These are phyloP conservation scores for Gastrophryne carolinensis DNA, from an alignment of 2,797 vertebrate species.

Conservation along the genomic window DNA sequence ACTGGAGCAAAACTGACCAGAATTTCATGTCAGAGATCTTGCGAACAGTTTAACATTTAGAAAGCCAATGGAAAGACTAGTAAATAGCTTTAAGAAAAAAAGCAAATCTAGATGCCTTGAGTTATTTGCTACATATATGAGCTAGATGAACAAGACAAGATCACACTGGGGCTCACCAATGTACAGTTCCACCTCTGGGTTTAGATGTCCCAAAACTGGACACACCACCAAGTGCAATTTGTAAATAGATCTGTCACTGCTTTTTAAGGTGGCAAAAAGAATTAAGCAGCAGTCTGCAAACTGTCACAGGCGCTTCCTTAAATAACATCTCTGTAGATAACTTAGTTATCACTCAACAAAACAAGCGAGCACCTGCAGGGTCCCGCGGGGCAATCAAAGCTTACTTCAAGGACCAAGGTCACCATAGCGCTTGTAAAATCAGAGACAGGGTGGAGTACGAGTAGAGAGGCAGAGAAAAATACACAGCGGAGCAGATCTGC, in stretches of 20 bases:
- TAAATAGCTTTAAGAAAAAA: too few species aligned
- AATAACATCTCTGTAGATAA: conserved; percentile 43
- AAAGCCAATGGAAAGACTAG: too few species aligned
- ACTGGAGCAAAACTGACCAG: too few species aligned
- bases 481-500: conserved; percentile 33
- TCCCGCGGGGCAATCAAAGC: conserved; percentile 45
- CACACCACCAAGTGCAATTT: background rate
- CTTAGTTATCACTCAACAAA: conserved; percentile 46
- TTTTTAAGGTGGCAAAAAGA: conserved; percentile 18
- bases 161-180: too few species aligned
- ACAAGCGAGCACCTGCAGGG: conserved; percentile 46
- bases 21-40: too few species aligned
- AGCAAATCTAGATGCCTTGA: too few species aligned
- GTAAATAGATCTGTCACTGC: conserved; percentile 23
- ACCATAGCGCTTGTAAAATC: conserved; percentile 49
- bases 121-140: too few species aligned
- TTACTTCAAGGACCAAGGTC: conserved; percentile 48
- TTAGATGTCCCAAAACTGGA: background rate
- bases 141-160: too few species aligned
- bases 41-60: too few species aligned
- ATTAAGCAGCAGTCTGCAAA: background rate
- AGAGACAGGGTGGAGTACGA: conserved; percentile 33
- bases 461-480: conserved; percentile 27
- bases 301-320: conserved; percentile 28
- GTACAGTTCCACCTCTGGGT: too few species aligned